Evolutionary conservation across 2,888 invertebrate species (phyloP).

Genomic region (Diloba caeruleocephala): DNA sequence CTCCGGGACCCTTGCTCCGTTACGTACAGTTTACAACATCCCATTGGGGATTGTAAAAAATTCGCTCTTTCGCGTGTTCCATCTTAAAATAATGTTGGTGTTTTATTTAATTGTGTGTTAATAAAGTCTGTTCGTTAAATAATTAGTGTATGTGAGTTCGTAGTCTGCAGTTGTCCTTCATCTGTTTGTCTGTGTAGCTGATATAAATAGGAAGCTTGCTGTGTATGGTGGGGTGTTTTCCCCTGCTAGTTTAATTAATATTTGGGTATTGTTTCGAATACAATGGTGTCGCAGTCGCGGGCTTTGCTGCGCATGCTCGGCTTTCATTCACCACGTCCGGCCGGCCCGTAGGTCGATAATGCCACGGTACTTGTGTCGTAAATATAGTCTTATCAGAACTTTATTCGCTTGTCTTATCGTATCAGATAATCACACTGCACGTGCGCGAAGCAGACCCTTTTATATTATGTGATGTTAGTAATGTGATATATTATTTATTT

Average conservation of each 20-base stretch:
- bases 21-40: constrained; percentile 34
- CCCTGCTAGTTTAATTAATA: constrained; percentile 12
- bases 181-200: constrained; percentile 32
- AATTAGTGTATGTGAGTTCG: constrained; percentile 31
- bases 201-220: neutral
- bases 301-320: constrained; percentile 66
- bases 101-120: constrained; percentile 15
- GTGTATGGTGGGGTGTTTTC: neutral
- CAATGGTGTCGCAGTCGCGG: constrained; percentile 42
- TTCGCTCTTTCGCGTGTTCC: constrained; percentile 9
- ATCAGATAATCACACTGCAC: constrained; percentile 4
- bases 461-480: neutral
- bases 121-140: constrained; percentile 12
- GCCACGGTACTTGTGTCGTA: constrained; percentile 42
- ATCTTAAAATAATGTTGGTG: constrained; percentile 25
- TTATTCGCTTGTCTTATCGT: constrained; percentile 20
- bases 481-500: too few relatives aligned
- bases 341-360: constrained; percentile 65
- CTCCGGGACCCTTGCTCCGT: constrained; percentile 64
- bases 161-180: neutral
- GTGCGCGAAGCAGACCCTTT: neutral
- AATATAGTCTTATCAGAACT: constrained; percentile 52
- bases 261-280: constrained; percentile 44
- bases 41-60: constrained; percentile 4
- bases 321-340: constrained; percentile 70